Base-by-base conservation (phyloP, 2,888 invertebrate genomes). In the Ormia ochracea region DNA sequence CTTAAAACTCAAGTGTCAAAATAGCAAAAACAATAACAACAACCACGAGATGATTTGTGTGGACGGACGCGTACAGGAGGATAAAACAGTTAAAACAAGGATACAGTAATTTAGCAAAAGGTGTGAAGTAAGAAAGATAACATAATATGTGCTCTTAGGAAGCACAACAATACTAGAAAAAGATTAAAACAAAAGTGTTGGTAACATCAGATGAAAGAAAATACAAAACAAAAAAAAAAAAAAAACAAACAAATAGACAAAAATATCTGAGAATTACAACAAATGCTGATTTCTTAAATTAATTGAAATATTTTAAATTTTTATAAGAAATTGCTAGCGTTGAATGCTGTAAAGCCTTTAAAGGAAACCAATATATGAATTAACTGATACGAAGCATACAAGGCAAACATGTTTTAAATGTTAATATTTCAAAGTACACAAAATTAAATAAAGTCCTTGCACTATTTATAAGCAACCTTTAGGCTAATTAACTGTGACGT, bases 1-100 rank as follows among this genome's bases (percentile, higher is more conserved):
- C 59, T 70, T 58, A 73, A 79, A 74, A 75, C 79, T 79, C 70
- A 75, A 78, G 66, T 66, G 76, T 72, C 68, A 76, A 72, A 80
- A 72, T 72, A 72, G 56, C 68, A 72, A 58, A 54, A 66, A 45
- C 56, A 77, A 58, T 21, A 74, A 52, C 36, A 76, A 50, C 26
- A 74, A 41, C 48, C 50, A 66, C 26, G 45, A 66, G 38, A 14
- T 59, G 4, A 41, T 31, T 33, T 38, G 31, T 12, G 14, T 9
- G 17, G 78, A 78, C 70, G 41, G 31, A 68, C 21, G 17, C 7
- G 19, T n/a, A 59, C 54, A 58, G 28, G 45, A 33, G n/a, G 17
- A 75, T 72, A 43, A 45, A 76, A 50, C 63, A 65, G 63, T 43
- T 28, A 50, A 78, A 63, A 70, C 56, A 70, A 61, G 33, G 70